Percentiles rank a stretch among this genome's conserved stretches.
Conservation (phyloP, 2,797 vertebrate species). For the Pantherophis vulpinus region DNA sequence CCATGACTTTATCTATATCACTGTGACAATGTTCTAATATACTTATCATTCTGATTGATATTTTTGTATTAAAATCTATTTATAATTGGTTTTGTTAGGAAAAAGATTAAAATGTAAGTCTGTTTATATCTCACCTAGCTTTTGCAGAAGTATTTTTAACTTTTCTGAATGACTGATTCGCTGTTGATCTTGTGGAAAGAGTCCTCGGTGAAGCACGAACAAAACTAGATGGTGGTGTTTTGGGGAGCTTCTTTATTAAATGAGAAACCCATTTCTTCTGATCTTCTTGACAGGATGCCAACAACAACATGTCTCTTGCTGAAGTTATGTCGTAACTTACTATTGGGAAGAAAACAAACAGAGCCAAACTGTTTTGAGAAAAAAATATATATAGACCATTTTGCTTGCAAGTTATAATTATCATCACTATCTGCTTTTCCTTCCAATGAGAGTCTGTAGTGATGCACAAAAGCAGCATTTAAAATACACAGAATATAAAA, state of each 20-base stretch:
- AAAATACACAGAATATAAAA: not conserved
- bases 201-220: constrained; percentile 91
- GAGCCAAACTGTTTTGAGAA: not conserved
- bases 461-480: not conserved
- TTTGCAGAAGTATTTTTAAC: constrained; percentile 92
- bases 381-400: not conserved
- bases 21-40: not conserved
- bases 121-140: constrained; percentile 83
- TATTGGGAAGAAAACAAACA: constrained; percentile 49
- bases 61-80: not conserved
- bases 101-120: constrained; percentile 7
- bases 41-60: not conserved
- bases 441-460: not conserved
- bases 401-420: not conserved
- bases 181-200: constrained; percentile 89
- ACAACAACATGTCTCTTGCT: constrained; percentile 93
- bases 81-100: not conserved
- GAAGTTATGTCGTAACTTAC: constrained; percentile 98
- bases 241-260: constrained; percentile 98
- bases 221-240: constrained; percentile 91
- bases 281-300: constrained; percentile 95
- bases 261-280: constrained; percentile 99
- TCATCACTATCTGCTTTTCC: not conserved
- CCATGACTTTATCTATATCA: not conserved
- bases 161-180: constrained; percentile 97